Conservation (phyloP, 2,113 vertebrate species). For the Monopterus albus region DNA sequence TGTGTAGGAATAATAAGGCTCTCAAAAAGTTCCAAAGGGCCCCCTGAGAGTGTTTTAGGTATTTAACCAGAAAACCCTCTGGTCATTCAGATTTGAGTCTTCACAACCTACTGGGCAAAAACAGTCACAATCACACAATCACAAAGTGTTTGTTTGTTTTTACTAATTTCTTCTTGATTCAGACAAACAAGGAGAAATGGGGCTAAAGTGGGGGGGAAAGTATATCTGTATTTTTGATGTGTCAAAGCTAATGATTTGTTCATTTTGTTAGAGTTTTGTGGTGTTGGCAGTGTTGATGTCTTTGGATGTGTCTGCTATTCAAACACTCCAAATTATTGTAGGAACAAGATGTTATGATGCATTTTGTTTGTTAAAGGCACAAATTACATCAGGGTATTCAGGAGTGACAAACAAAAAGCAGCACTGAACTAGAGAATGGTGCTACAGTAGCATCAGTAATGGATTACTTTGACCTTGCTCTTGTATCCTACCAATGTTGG, state of each 20-base stretch:
- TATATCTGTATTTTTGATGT: slow-evolving; percentile 9
- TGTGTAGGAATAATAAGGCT: background rate
- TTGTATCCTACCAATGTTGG: background rate
- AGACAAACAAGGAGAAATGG: slow-evolving; percentile 22
- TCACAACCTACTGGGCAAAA: slow-evolving; percentile 15
- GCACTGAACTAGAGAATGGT: too few species aligned
- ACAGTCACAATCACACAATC: slow-evolving; percentile 16
- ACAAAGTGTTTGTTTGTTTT: slow-evolving; percentile 18
- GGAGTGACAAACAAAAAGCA: too few species aligned
- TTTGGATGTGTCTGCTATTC: too few species aligned
- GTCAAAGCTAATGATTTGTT: slow-evolving; percentile 10
- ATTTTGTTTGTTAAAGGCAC: too few species aligned
- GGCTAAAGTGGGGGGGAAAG: background rate
- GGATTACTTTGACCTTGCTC: too few species aligned
- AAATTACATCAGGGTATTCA: too few species aligned
- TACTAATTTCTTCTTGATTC: slow-evolving; percentile 3
- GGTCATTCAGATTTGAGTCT: slow-evolving; percentile 46
- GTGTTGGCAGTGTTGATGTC: background rate
- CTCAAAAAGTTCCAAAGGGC: background rate
- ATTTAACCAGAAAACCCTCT: slow-evolving; percentile 39
- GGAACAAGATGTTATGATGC: too few species aligned
- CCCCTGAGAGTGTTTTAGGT: slow-evolving; percentile 7
- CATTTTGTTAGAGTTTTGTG: too few species aligned
- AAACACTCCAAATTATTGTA: too few species aligned
- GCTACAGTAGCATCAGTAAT: background rate